phyloP scores from a whole-genome alignment of 2,797 vertebrate genomes.

The Sternarchorhynchus goeldii region DNA sequence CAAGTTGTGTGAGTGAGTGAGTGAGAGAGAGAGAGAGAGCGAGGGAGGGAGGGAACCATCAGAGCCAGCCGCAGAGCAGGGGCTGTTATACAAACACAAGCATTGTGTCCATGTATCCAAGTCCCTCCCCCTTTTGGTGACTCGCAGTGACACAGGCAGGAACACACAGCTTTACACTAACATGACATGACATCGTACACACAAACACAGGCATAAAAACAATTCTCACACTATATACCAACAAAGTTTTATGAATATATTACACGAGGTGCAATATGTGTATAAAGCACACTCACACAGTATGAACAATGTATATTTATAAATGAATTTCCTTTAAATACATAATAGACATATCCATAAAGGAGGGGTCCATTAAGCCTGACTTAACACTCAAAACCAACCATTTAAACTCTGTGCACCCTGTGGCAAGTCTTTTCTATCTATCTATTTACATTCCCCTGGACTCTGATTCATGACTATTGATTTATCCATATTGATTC shows the following conservation, averaged over 20 bases:
- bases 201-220: constrained; percentile 29
- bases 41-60: constrained; percentile 58
- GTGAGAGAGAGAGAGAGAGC: constrained; percentile 59
- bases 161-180: constrained; percentile 68
- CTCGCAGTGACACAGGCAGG: constrained; percentile 69
- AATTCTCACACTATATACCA: constrained; percentile 8
- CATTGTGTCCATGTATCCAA: constrained; percentile 78
- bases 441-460: background rate
- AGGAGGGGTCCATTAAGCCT: background rate
- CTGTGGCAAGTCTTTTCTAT: background rate
- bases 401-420: background rate
- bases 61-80: constrained; percentile 73
- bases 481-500: constrained; percentile 6
- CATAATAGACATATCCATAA: background rate
- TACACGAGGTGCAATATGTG: too few species aligned
- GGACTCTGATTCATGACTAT: constrained; percentile 5
- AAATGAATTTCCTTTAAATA: background rate
- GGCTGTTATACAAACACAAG: constrained; percentile 80
- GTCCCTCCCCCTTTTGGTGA: constrained; percentile 77
- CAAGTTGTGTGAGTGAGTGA: constrained; percentile 66
- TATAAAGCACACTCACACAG: too few species aligned
- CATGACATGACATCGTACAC: constrained; percentile 57
- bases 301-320: too few species aligned
- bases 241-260: background rate
- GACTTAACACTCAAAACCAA: background rate